Evolutionary conservation across 2,888 invertebrate genomes (phyloP).

Genomic region (Lapara coniferarum): DNA sequence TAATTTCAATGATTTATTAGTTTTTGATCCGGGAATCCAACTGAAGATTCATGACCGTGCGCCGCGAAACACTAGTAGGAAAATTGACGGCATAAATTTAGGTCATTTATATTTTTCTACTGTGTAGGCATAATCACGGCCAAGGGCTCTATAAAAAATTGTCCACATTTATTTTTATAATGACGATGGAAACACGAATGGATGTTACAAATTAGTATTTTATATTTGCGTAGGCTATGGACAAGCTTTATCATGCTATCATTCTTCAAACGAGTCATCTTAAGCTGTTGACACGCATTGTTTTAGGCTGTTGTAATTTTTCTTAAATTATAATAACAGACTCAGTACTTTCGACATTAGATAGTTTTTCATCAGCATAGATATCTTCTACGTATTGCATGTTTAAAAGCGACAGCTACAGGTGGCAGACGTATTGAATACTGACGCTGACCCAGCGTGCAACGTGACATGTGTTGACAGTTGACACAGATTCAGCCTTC

Average conservation of each 20-base stretch:
- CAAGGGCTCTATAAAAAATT: background rate
- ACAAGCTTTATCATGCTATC: background rate
- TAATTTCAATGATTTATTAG: constrained; percentile 60
- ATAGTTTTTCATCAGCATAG: background rate
- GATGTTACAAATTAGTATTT: constrained; percentile 12
- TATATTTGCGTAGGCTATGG: constrained; percentile 1
- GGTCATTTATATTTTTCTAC: background rate
- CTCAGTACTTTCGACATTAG: background rate
- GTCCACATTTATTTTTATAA: background rate
- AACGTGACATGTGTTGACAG: constrained; percentile 51
- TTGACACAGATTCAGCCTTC: constrained; percentile 34
- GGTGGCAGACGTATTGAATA: constrained; percentile 47
- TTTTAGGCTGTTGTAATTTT: background rate
- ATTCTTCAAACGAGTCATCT: background rate
- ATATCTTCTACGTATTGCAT: constrained; percentile 42
- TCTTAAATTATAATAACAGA: background rate
- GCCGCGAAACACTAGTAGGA: background rate
- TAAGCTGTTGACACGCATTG: background rate
- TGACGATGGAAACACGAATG: background rate
- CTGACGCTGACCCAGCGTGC: constrained; percentile 40
- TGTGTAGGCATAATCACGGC: background rate
- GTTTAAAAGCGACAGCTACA: constrained; percentile 48
- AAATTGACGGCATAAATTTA: background rate
- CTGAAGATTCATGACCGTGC: background rate
- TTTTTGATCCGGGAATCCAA: constrained; percentile 29